Conservation (phyloP, 2,888 invertebrate genomes). For the Thera britannica region DNA sequence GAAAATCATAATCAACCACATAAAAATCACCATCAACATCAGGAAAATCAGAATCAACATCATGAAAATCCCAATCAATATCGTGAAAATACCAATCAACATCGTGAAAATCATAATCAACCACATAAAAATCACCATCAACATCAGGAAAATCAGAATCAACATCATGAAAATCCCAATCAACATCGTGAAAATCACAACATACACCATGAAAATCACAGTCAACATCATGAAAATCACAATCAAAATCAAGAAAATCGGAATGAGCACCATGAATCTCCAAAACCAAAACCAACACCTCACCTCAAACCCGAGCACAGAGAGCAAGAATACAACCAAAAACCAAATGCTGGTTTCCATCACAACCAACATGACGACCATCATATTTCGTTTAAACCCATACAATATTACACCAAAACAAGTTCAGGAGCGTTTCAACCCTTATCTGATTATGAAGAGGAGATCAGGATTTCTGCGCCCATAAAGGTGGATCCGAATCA, state of each 20-base stretch:
- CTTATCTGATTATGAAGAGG: constrained; percentile 65
- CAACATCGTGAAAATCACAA: constrained; percentile 18
- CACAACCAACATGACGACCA: constrained; percentile 34
- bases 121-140: constrained; percentile 14
- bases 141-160: constrained; percentile 10
- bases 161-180: constrained; percentile 25
- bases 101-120: constrained; percentile 16
- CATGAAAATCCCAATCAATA: constrained; percentile 19
- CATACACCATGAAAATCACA: constrained; percentile 17
- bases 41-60: constrained; percentile 10
- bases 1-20: background rate
- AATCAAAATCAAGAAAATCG: constrained; percentile 11
- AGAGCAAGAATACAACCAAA: constrained; percentile 40
- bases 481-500: constrained; percentile 66
- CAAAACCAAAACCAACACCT: constrained; percentile 31
- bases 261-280: constrained; percentile 32
- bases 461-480: constrained; percentile 58
- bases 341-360: constrained; percentile 31
- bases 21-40: constrained; percentile 2
- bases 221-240: constrained; percentile 15
- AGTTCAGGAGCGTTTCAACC: constrained; percentile 49
- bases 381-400: constrained; percentile 35
- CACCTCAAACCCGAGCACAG: constrained; percentile 43
- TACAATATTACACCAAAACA: constrained; percentile 30
- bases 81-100: constrained; percentile 19